Base-by-base conservation (phyloP, 1,140 invertebrate species). In the Calephelis nemesis region DNA sequence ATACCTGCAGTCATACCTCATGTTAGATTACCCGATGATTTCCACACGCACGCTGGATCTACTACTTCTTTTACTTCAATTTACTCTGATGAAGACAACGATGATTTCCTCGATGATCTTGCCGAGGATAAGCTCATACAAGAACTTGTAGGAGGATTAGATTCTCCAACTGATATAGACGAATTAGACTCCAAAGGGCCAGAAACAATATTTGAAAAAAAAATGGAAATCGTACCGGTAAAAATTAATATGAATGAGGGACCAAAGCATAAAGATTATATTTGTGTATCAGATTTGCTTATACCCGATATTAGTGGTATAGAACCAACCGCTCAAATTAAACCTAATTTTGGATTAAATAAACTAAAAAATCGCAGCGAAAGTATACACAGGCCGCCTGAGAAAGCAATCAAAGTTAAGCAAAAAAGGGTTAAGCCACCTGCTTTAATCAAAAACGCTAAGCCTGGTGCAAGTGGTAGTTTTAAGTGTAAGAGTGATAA, bases 131-230 rank as follows among this genome's bases (percentile, higher is more conserved):
- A 84, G 76, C 76, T 90, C 15, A 81, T 90, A 71, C 75, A 90
- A 78, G 89, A 90, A 71, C 77, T 88, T 68, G 82, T 89, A 47
- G 89, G 91, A 66, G 82, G 84, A 13, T 81, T 89, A 5, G 88
- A 90, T 76, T 86, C 87, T 40, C 84, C 89, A 7, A 90, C 86
- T 39, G 74, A 84, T 42, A 84, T 84, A 73, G 83, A 88, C 58
- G 79, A 88, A 7, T 75, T 92, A 62, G 91, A 92, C 74, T 85
- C 90, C 0, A 93, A 93, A 80, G 91, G 91, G 52, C 91, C 92
- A n/a, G 85, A 86, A 72, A 90, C 85, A 7, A 76, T 83, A 64
- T 87, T 82, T 71, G 88, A 90, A 76, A 85, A 88, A 69, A 88
- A 90, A 78, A 65, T 90, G n/a, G 88, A 92, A 79, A 88, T 92